These are phyloP conservation scores for Turritopsis rubra DNA, from an alignment of 30 jellyfish, hydroid and myxozoan genomes.

Conservation along the genomic window DNA sequence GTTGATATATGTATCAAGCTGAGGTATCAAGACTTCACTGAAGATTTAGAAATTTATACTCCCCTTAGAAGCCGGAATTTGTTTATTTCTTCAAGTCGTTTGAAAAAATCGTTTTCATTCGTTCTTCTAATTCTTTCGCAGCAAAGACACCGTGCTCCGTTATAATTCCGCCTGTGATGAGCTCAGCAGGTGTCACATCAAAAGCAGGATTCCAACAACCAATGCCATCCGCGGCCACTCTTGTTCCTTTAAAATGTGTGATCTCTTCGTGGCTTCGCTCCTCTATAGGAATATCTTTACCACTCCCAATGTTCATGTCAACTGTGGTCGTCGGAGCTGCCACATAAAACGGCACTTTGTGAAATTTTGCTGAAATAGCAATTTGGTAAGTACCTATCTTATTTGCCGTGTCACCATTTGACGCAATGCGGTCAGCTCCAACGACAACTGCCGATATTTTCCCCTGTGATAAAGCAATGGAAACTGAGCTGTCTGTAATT, in stretches of 20 bases:
- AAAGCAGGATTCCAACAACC: constrained; percentile 82
- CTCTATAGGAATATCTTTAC: constrained; percentile 62
- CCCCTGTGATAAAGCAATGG: constrained; percentile 62
- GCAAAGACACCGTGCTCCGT: constrained; percentile 83
- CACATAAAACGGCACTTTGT: constrained; percentile 71
- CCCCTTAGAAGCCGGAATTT: no score
- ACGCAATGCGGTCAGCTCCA: constrained; percentile 95
- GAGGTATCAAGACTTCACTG: background rate
- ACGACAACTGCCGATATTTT: constrained; percentile 72
- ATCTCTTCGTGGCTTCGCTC: constrained; percentile 76
- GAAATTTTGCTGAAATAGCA: constrained; percentile 73
- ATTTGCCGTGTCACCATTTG: constrained; percentile 94
- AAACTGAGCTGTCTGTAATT: constrained; percentile 82
- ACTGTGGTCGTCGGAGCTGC: constrained; percentile 93
- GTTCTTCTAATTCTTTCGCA: constrained; percentile 26
- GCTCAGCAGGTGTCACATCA: constrained; percentile 92
- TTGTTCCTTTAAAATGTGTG: constrained; percentile 60
- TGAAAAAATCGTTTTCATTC: background rate
- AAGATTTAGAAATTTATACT: background rate
- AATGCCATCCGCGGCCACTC: constrained; percentile 80
- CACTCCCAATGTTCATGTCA: constrained; percentile 49
- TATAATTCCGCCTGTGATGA: constrained; percentile 86
- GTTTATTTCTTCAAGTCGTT: background rate
- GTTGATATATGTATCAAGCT: background rate
- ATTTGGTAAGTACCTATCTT: constrained; percentile 93